Evolutionary conservation across 2,888 invertebrate genomes (phyloP).

Genomic region (Hanleya hanleyi): DNA sequence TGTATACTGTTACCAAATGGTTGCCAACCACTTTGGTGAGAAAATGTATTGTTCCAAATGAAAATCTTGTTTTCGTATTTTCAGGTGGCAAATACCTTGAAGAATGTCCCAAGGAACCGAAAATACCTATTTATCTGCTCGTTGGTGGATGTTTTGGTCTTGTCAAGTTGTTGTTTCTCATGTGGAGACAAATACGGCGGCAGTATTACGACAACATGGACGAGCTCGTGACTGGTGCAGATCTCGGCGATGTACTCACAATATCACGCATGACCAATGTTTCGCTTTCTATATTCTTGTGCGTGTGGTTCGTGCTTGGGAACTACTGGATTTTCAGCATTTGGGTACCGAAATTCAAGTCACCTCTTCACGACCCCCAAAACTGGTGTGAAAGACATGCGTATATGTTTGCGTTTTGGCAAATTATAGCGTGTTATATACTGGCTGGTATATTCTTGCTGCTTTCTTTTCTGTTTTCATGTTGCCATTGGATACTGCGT

Average conservation of each 20-base stretch:
- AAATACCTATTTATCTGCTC: conserved; percentile 87
- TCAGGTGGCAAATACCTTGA: conserved; percentile 85
- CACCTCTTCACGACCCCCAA: conserved; percentile 9
- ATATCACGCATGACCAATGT: conserved; percentile 6
- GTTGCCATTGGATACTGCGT: conserved; percentile 6
- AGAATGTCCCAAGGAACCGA: conserved; percentile 85
- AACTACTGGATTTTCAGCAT: conserved; percentile 9
- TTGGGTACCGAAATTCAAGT: not conserved
- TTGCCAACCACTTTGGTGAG: too few species aligned
- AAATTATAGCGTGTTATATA: not conserved
- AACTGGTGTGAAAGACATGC: conserved; percentile 10
- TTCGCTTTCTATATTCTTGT: not conserved
- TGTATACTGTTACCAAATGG: too few species aligned
- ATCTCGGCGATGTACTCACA: not conserved
- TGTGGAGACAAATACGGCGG: conserved; percentile 75
- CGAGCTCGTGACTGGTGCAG: not conserved
- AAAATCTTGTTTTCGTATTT: too few species aligned
- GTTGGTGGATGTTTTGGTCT: conserved; percentile 87
- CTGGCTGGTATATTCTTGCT: not conserved
- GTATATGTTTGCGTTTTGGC: conserved; percentile 11
- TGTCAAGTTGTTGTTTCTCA: conserved; percentile 77
- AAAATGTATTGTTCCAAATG: too few species aligned
- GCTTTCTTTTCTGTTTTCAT: not conserved
- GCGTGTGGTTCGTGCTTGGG: not conserved
- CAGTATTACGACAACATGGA: not conserved